These are phyloP conservation scores for Pluvianellus socialis DNA, from an alignment of 2,113 vertebrate genomes.

Conservation along the genomic window DNA sequence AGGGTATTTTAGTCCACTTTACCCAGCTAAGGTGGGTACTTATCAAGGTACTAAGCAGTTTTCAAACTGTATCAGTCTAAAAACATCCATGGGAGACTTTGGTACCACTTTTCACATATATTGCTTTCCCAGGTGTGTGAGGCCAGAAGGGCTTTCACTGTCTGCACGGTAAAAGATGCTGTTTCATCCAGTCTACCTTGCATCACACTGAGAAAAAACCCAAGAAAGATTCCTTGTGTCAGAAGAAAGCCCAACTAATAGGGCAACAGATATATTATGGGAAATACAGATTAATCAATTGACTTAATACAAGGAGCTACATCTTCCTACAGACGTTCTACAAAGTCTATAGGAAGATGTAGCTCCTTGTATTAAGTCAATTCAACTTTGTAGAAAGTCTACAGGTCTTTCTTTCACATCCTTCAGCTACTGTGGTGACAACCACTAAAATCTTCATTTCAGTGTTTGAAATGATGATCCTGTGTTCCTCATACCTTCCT, in stretches of 20 bases:
- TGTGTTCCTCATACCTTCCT: background rate
- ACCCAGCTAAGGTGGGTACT: background rate
- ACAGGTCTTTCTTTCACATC: background rate
- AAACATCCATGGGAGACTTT: background rate
- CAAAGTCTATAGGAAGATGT: background rate
- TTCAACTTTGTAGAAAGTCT: background rate
- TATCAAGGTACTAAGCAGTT: background rate
- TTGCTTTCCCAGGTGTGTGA: accelerated
- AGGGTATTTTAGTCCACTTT: background rate
- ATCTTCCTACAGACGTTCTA: background rate
- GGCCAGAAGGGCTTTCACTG: background rate
- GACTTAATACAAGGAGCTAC: background rate
- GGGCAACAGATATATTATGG: background rate
- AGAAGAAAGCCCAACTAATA: background rate
- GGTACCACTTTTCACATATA: background rate
- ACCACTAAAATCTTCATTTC: background rate
- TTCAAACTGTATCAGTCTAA: background rate
- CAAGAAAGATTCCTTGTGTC: background rate
- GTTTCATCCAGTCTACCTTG: background rate
- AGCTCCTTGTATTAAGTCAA: no score
- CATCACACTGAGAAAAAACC: background rate
- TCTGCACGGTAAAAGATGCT: background rate
- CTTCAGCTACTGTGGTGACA: background rate
- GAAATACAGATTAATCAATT: background rate
- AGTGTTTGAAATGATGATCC: background rate